These are phyloP conservation scores for Rhinoderma darwinii DNA, from an alignment of 2,113 vertebrate genomes.

Conservation along the genomic window DNA sequence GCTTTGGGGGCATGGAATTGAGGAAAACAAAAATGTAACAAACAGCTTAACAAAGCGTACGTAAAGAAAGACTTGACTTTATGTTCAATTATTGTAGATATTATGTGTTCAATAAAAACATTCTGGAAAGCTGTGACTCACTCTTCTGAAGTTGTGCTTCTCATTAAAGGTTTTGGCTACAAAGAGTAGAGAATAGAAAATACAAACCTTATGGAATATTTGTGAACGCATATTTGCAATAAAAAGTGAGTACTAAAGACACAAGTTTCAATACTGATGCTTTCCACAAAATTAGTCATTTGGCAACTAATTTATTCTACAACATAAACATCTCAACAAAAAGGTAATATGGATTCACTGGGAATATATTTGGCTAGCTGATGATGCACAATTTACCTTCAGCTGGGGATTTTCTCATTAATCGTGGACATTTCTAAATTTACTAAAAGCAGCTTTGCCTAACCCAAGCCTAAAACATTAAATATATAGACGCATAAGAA, in stretches of 20 bases:
- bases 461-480: no score
- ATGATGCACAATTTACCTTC: background rate
- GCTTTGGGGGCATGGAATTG: no score
- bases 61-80: no score
- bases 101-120: background rate
- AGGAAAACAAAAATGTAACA: no score
- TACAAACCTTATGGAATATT: background rate
- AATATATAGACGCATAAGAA: no score
- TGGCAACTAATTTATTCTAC: background rate
- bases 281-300: constrained; percentile 29
- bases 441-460: background rate
- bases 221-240: constrained; percentile 20
- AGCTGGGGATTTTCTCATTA: background rate
- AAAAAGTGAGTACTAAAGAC: constrained; percentile 8
- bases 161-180: constrained; percentile 11
- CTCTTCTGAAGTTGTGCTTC: background rate
- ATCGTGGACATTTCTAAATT: background rate
- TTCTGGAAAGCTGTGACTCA: background rate
- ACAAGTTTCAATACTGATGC: background rate
- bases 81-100: background rate
- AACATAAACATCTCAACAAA: background rate
- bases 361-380: constrained; percentile 18
- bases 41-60: no score
- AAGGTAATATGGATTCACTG: constrained; percentile 27
- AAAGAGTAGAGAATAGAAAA: background rate